Conservation (phyloP, 2,888 invertebrate genomes). For the Eupithecia tripunctaria region DNA sequence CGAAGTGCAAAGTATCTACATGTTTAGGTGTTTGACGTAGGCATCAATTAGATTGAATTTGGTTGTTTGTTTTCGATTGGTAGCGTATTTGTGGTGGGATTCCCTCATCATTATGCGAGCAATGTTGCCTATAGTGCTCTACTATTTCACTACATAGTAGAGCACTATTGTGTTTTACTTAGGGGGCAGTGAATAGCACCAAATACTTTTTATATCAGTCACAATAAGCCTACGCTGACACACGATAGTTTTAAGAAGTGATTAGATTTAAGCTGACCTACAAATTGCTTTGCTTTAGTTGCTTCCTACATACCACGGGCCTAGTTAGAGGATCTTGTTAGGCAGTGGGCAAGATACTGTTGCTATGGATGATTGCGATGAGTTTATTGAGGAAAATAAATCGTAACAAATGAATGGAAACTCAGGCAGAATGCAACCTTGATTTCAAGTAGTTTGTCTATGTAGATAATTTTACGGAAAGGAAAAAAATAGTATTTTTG, state of each 20-base stretch:
- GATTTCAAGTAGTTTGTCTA: not conserved
- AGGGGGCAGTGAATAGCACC: not conserved
- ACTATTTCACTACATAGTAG: not conserved
- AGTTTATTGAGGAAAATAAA: conserved; percentile 1
- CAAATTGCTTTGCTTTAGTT: not conserved
- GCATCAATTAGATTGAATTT: conserved; percentile 2
- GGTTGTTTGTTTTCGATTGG: not conserved
- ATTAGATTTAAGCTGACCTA: not conserved
- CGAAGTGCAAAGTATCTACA: conserved; percentile 14
- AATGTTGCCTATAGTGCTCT: not conserved
- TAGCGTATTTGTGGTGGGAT: not conserved
- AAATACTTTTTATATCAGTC: not conserved
- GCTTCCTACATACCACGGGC: not conserved
- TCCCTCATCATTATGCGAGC: not conserved
- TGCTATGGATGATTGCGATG: not conserved
- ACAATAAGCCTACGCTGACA: not conserved
- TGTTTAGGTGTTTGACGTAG: conserved; percentile 15
- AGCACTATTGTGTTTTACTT: not conserved
- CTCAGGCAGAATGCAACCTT: not conserved
- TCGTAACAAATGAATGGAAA: not conserved
- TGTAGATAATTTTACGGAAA: not conserved
- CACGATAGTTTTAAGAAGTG: not conserved
- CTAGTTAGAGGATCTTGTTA: not conserved
- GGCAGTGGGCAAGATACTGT: not conserved
- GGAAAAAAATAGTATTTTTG: not conserved